These are phyloP conservation scores for Hirtodrosophila alboralis DNA, from an alignment of 2,888 invertebrate genomes.

Conservation along the genomic window DNA sequence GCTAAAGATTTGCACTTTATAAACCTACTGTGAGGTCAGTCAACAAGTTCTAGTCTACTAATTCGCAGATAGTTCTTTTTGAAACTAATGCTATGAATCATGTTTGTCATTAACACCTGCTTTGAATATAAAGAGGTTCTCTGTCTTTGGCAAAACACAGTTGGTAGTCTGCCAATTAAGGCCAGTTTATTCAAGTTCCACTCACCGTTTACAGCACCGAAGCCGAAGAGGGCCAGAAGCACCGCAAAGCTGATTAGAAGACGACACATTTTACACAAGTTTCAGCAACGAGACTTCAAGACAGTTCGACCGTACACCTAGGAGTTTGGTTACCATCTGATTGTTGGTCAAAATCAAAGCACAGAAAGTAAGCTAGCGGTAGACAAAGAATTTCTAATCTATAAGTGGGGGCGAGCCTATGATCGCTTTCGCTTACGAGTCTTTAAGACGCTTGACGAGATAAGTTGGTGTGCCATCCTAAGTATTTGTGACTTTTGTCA, in stretches of 20 bases:
- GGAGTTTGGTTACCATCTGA: constrained; percentile 56
- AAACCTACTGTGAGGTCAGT: no score
- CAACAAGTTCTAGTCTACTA: no score
- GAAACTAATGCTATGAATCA: no score
- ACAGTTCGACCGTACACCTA: constrained; percentile 43
- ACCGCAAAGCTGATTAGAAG: constrained; percentile 37
- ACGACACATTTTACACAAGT: constrained; percentile 52
- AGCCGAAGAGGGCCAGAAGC: constrained; percentile 46
- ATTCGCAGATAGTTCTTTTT: no score
- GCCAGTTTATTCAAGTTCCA: constrained; percentile 26
- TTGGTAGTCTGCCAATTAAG: constrained; percentile 27
- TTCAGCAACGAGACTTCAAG: constrained; percentile 7
- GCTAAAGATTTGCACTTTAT: no score
- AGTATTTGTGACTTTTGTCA: constrained; percentile 19
- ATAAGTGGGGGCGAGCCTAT: constrained; percentile 4
- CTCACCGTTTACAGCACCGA: constrained; percentile 58
- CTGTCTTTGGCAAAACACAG: constrained; percentile 19
- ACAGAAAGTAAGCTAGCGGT: constrained; percentile 39
- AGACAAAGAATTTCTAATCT: constrained; percentile 55
- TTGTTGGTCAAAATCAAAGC: constrained; percentile 8
- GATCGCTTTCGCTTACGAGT: constrained; percentile 20
- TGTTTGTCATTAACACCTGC: constrained; percentile 38
- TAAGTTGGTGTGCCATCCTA: constrained; percentile 23
- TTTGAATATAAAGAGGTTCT: constrained; percentile 32
- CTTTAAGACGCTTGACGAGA: constrained; percentile 38